phyloP scores from a whole-genome alignment of 2,113 vertebrate genomes.

The Andinoacara biseriatus region DNA sequence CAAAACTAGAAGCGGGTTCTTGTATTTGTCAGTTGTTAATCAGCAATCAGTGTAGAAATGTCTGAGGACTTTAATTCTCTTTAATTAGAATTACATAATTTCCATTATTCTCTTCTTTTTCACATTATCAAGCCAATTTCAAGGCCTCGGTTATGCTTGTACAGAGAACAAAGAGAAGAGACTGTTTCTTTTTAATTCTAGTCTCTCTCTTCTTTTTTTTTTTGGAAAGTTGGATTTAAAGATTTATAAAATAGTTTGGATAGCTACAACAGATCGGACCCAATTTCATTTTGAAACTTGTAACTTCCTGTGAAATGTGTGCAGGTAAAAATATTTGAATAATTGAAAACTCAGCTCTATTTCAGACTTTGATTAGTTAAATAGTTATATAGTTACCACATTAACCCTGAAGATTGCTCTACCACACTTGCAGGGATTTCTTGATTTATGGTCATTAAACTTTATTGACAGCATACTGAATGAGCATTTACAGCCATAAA shows the following conservation, averaged over 20 bases:
- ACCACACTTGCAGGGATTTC: background rate
- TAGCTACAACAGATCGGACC: slow-evolving; percentile 25
- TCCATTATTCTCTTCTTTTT: slow-evolving; percentile 23
- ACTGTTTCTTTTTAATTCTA: slow-evolving; percentile 40
- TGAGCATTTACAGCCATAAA: background rate
- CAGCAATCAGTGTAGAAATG: background rate
- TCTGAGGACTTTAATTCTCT: slow-evolving; percentile 9
- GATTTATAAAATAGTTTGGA: slow-evolving; percentile 44
- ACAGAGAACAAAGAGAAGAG: slow-evolving; percentile 63
- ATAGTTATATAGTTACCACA: background rate
- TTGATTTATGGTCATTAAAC: background rate
- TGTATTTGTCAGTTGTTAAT: background rate
- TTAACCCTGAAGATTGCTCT: background rate
- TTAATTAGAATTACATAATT: slow-evolving; percentile 5
- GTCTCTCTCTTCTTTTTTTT: slow-evolving; percentile 1
- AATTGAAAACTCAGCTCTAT: slow-evolving; percentile 29
- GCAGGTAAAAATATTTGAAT: slow-evolving; percentile 39
- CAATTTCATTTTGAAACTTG: slow-evolving; percentile 40
- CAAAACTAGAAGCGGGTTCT: background rate
- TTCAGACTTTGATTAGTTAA: slow-evolving; percentile 31
- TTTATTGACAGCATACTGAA: background rate
- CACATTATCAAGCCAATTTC: slow-evolving; percentile 19
- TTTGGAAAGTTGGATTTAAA: slow-evolving; percentile 15
- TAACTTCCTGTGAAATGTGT: slow-evolving; percentile 47
- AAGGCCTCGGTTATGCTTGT: slow-evolving; percentile 20